Percentiles rank a stretch among this genome's conserved stretches.
phyloP scores from a whole-genome alignment of 1,140 invertebrate species.

The Schlechtendalia chinensis region DNA sequence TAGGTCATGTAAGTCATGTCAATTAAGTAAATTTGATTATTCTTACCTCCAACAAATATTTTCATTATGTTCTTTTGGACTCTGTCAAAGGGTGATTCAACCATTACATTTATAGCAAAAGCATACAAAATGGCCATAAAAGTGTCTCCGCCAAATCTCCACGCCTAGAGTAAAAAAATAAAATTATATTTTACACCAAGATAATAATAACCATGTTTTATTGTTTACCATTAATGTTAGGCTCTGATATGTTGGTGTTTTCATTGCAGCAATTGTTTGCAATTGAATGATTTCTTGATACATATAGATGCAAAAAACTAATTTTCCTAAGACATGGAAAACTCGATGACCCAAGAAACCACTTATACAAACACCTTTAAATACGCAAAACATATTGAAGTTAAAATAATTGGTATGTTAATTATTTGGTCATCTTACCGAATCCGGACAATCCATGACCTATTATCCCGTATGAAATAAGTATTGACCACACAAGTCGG shows the following conservation, averaged over 20 bases:
- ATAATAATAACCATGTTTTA: neutral
- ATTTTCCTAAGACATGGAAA: slow-evolving; percentile 33
- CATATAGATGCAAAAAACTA: slow-evolving; percentile 35
- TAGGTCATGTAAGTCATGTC: no score
- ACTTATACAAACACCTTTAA: neutral
- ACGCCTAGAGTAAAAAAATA: slow-evolving; percentile 24
- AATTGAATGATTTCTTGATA: slow-evolving; percentile 43
- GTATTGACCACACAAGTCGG: slow-evolving; percentile 3
- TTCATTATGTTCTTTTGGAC: slow-evolving; percentile 52
- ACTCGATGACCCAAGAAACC: slow-evolving; percentile 37
- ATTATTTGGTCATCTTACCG: slow-evolving; percentile 4
- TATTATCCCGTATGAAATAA: slow-evolving; percentile 7
- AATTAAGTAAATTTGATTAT: neutral
- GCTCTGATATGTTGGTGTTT: slow-evolving; percentile 17
- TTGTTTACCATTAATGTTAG: slow-evolving; percentile 16
- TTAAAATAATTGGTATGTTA: neutral
- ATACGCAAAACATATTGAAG: neutral
- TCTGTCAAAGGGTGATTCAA: slow-evolving; percentile 52
- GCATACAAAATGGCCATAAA: slow-evolving; percentile 50
- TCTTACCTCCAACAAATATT: slow-evolving; percentile 46
- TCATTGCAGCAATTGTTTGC: slow-evolving; percentile 11
- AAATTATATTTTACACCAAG: neutral
- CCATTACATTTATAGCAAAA: slow-evolving; percentile 50
- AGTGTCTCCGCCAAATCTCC: slow-evolving; percentile 50
- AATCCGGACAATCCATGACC: slow-evolving; percentile 26